Evolutionary conservation across 2,113 vertebrate species (phyloP), one percentile per base, ranked within the genome.

Genomic region (Prionailurus bengalensis): DNA sequence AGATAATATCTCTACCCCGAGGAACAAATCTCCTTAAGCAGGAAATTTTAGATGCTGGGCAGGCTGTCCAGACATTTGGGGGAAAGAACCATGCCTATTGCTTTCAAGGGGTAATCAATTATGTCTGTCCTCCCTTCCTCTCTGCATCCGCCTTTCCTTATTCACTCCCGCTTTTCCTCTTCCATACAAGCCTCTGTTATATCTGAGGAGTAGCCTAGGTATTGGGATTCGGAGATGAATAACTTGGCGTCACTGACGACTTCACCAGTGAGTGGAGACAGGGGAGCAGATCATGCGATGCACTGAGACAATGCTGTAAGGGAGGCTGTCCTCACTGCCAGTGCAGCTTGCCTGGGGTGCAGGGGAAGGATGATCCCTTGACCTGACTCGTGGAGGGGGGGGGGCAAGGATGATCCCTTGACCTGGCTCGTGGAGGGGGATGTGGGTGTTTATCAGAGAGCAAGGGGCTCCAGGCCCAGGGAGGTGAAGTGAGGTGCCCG

Each of bases 231-330:
- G 45, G 71, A 88, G 85, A 61, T 39, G 63, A 70, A 27, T 68
- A 25, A n/a, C 0, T 0, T 19, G 31, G 14, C 1, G 0, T 71
- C 36, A 4, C 11, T 70, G 55, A 71, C 65, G 51, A 68, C 11
- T 5, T 74, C 31, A 33, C 31, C 8, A 58, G 36, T 73, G n/a
- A 80, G 68, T 0, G 0, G 63, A 66, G 65, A 58, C 48, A 39
- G 23, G 74, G 33, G 82, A 66, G 3, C 2, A 7, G 96, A 74
- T 45, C 27, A 1, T 29, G 25, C 3, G 10, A 27, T 6, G 9
- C 2, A 10, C 2, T 0, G 5, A 73, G 14, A 11, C 88, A 87
- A n/a, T 27, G 2, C 27, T 13, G 0, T 0, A 23, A 19, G 58
- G 74, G 25, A 61, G 19, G 29, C 7, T 5, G 68, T 65, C 42